These are phyloP conservation scores for Sinonovacula constricta DNA, from an alignment of 1,140 invertebrate genomes.

Conservation along the genomic window DNA sequence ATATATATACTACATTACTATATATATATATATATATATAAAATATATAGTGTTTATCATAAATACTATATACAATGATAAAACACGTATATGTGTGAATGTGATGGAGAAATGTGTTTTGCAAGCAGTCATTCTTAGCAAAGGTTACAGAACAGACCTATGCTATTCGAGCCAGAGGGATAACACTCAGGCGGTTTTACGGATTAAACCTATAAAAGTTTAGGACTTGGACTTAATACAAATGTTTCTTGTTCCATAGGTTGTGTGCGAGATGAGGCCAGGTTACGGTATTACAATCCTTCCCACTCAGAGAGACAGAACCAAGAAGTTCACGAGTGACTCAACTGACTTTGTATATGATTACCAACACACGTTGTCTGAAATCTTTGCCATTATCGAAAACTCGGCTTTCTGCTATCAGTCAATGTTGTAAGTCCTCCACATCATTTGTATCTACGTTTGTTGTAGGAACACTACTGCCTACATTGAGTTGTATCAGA, in stretches of 20 bases:
- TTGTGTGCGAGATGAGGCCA: constrained; percentile 35
- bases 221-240: neutral
- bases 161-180: neutral
- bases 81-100: too few relatives aligned
- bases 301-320: neutral
- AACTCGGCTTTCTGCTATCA: constrained; percentile 31
- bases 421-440: constrained; percentile 7
- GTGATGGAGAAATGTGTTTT: too few relatives aligned
- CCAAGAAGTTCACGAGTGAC: too few relatives aligned
- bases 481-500: neutral
- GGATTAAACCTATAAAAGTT: neutral
- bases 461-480: neutral
- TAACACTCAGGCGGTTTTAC: neutral
- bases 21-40: too few relatives aligned
- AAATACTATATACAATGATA: too few relatives aligned
- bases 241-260: neutral
- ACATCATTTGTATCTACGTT: neutral
- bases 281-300: constrained; percentile 29
- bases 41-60: too few relatives aligned
- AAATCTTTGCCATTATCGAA: constrained; percentile 9
- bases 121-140: too few relatives aligned
- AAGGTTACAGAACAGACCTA: too few relatives aligned
- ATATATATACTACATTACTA: too few relatives aligned
- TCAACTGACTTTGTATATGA: neutral
- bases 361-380: constrained; percentile 7